Evolutionary conservation across 2,113 vertebrate species (phyloP).

Genomic region (Apistogramma diplotaenia): DNA sequence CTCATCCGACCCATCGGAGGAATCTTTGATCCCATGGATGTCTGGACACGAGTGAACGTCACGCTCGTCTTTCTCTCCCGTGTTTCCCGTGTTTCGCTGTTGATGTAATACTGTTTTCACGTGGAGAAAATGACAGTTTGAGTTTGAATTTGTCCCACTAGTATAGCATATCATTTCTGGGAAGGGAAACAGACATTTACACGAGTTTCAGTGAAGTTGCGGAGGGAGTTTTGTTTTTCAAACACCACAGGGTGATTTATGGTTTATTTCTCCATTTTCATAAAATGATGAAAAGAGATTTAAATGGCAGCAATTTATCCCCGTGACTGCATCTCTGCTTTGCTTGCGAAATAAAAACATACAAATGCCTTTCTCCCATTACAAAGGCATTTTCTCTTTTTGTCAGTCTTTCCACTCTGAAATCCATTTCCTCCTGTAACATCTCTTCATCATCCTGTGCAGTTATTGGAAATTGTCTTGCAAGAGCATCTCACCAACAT

Average conservation of each 20-base stretch:
- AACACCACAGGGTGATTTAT: conserved; percentile 28
- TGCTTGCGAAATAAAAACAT: conserved; percentile 12
- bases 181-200: neutral
- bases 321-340: conserved; percentile 12
- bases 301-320: conserved; percentile 29
- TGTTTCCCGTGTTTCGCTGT: neutral
- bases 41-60: neutral
- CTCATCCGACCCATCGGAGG: conserved; percentile 71
- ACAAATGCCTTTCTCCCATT: conserved; percentile 33
- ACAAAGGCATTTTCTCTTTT: conserved; percentile 35
- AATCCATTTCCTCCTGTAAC: conserved; percentile 35
- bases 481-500: neutral
- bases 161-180: neutral
- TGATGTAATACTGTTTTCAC: neutral
- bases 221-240: neutral
- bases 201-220: neutral
- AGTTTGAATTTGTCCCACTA: neutral
- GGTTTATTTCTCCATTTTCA: conserved; percentile 22
- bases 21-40: conserved; percentile 56
- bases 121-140: neutral
- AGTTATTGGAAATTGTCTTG: conserved; percentile 44
- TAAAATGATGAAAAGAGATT: conserved; percentile 32
- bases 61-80: neutral
- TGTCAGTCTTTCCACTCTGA: neutral
- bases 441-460: conserved; percentile 24